Conservation (phyloP, 2,797 vertebrate species). For the Acrossocheilus fasciatus region DNA sequence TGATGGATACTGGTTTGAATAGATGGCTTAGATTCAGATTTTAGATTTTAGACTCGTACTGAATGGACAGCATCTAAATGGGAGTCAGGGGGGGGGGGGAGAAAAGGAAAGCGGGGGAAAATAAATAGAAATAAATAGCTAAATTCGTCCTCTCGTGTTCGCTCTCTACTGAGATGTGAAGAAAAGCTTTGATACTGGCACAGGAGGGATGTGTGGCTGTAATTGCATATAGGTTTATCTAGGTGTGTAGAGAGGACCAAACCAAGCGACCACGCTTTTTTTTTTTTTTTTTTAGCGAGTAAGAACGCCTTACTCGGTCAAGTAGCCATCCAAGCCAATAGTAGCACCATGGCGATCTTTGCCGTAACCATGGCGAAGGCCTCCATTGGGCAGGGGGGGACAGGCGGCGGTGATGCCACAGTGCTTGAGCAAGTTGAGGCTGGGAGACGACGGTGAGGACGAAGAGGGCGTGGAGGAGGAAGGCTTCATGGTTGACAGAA, state of each 20-base stretch:
- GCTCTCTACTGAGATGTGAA: constrained; percentile 40
- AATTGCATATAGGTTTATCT: constrained; percentile 65
- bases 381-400: constrained; percentile 87
- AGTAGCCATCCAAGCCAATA: constrained; percentile 94
- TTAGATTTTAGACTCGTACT: constrained; percentile 29
- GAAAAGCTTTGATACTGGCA: constrained; percentile 46
- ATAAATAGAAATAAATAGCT: constrained; percentile 53
- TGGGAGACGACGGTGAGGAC: constrained; percentile 70
- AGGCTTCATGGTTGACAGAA: constrained; percentile 99
- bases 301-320: constrained; percentile 83
- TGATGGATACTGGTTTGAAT: constrained; percentile 40
- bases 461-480: constrained; percentile 81
- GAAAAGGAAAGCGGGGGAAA: neutral
- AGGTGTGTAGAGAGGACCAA: constrained; percentile 59
- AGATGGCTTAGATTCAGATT: constrained; percentile 60
- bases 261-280: constrained; percentile 32
- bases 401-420: constrained; percentile 89
- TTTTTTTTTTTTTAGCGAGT: constrained; percentile 15
- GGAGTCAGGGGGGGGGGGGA: neutral
- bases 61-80: constrained; percentile 28
- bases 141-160: constrained; percentile 47
- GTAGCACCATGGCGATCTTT: constrained; percentile 79
- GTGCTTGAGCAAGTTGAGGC: constrained; percentile 95
- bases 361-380: constrained; percentile 84
- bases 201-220: constrained; percentile 53